Evolutionary conservation across 2,797 vertebrate genomes (phyloP), one percentile per base, ranked within the genome.

Genomic region (Anisognathus igniventris): DNA sequence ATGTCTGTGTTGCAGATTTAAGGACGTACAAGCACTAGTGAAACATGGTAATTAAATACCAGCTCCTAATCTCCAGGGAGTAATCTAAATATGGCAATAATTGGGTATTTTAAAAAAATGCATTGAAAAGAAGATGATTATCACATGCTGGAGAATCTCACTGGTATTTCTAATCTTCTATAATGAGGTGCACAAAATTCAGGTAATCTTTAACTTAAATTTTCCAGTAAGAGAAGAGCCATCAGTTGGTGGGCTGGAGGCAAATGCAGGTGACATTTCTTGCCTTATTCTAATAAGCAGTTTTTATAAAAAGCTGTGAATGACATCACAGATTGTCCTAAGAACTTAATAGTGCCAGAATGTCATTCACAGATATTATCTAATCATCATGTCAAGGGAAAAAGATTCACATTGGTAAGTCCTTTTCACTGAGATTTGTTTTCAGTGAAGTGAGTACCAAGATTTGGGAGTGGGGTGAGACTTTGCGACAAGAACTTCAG

Each of bases 121-220:
- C 60, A 42, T 84, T 70, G 89, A 91, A 91, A 70, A 93, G 78
- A 80, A 62, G 74, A 82, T 86, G 45, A 70, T 93, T 88, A 85
- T 88, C 89, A 78, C 53, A 44, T 92, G 73, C 71, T 79, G 67
- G 70, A 86, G 80, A 86, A 79, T 76, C 88, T 93, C 28, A 50
- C 45, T 88, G 51, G 48, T 90, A 82, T 90, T 93, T 94, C 80
- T 88, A 27, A 88, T 91, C 57, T 91, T 92, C 51, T 88, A 7
- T 77, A 86, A 87, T 61, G 82, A 86, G 60, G 53, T 83, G 76
- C 54, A 70, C 37, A 56, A 56, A 93, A 84, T 94, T 68, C 57
- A 88, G 23, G 40, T 84, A 15, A 78, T 78, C 60, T 80, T 83
- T 54, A 91, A 80, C 37, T 93, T 81, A 53, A 67, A 64, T 67